phyloP scores from a whole-genome alignment of 2,888 invertebrate species.

The Aethes cnicana region DNA sequence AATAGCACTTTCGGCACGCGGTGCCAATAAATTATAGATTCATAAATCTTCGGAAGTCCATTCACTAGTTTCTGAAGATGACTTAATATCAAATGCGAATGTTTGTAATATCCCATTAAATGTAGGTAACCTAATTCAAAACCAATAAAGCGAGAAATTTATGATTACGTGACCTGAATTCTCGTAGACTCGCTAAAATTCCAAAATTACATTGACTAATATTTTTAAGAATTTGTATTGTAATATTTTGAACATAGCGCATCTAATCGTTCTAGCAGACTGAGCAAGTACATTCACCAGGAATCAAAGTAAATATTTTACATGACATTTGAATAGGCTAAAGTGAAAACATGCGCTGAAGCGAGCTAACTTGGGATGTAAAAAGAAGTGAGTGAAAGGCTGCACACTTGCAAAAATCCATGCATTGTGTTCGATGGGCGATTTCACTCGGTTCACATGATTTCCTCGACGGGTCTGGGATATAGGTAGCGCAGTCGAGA shows the following conservation, averaged over 20 bases:
- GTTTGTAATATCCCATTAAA: too few relatives aligned
- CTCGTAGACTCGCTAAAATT: too few relatives aligned
- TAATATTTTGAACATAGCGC: slow-evolving; percentile 25
- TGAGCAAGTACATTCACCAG: slow-evolving; percentile 6
- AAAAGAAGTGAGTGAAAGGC: slow-evolving; percentile 60
- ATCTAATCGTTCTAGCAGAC: slow-evolving; percentile 41
- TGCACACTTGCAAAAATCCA: slow-evolving; percentile 63
- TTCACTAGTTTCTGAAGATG: too few relatives aligned
- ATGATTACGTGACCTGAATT: too few relatives aligned
- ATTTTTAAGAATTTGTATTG: too few relatives aligned
- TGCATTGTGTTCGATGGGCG: slow-evolving; percentile 69
- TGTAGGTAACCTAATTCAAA: too few relatives aligned
- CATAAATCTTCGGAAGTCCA: too few relatives aligned
- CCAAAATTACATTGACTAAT: too few relatives aligned
- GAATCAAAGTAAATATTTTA: slow-evolving; percentile 37
- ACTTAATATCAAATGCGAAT: too few relatives aligned
- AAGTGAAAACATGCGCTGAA: slow-evolving; percentile 42
- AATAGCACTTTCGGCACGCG: too few relatives aligned
- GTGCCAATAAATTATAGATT: too few relatives aligned
- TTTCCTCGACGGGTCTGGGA: slow-evolving; percentile 55
- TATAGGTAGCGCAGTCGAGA: slow-evolving; percentile 35
- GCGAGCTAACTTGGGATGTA: slow-evolving; percentile 40
- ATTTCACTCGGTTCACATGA: slow-evolving; percentile 75
- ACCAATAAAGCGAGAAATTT: too few relatives aligned
- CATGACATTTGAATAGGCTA: slow-evolving; percentile 46